Evolutionary conservation across 2,113 vertebrate species (phyloP), one percentile per base, ranked within the genome.

Genomic region (Microtus oregoni): DNA sequence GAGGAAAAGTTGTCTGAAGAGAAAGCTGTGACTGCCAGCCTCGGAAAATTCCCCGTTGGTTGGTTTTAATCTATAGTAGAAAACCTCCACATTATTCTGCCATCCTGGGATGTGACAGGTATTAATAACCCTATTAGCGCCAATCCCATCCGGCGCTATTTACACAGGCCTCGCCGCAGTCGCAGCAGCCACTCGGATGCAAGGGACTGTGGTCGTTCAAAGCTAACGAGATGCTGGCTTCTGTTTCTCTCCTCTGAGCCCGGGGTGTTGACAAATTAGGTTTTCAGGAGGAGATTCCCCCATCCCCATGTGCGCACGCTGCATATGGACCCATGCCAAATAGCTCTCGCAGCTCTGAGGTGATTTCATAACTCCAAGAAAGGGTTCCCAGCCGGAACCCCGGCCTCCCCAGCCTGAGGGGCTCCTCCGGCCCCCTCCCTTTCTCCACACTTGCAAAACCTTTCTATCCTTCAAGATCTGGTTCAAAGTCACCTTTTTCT

Each of bases 111-210:
- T 61, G 90, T 97, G 98, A 95, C 98, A 98, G 98, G 98, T 98
- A 98, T 98, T 98, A 98, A 98, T 98, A 98, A 98, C 97, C 97
- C 98, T 97, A 98, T 98, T 98, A 98, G 83, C 98, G 89, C 44
- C 98, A 81, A 67, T 79, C 35, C 95, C 35, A 82, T 15, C 93
- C 7, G 24, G 96, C 81, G 95, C 98, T 95, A 63, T 73, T 97
- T 78, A 67, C 91, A 98, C 96, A 72, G 98, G 97, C 96, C 0
- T 3, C 1, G 94, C 96, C 93, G 93, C 15, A 82, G 13, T 94
- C 87, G 0, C 93, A 72, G 96, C 96, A 91, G 95, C 92, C 83
- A 8, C 96, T 94, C 35, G 26, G 93, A 68, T 97, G 95, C 94
- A 75, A 94, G 97, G 90, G 85, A 97, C 96, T 93, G 87, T 88